These are phyloP conservation scores for Dendronephthya gigantea DNA, from an alignment of 64 coral and sea anemone species.

Conservation along the genomic window DNA sequence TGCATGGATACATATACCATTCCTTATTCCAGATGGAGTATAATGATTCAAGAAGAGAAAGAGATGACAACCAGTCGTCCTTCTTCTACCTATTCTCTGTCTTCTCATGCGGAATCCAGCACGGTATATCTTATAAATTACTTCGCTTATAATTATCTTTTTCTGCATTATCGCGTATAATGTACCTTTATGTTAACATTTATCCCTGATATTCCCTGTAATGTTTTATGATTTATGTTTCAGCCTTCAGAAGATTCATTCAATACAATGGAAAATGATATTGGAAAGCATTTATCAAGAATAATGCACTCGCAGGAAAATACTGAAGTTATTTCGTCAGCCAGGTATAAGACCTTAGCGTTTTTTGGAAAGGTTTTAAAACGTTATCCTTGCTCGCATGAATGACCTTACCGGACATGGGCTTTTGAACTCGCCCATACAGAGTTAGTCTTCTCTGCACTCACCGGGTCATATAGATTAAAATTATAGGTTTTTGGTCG, in stretches of 20 bases:
- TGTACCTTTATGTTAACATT: too few relatives aligned
- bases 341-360: constrained; percentile 31
- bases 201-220: too few relatives aligned
- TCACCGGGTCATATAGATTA: too few relatives aligned
- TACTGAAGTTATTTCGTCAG: constrained; percentile 78
- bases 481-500: too few relatives aligned
- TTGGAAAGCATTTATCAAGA: constrained; percentile 87
- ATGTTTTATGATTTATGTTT: neutral
- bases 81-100: neutral
- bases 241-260: neutral
- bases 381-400: too few relatives aligned
- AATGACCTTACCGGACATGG: too few relatives aligned
- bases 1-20: neutral
- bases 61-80: neutral
- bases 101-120: neutral
- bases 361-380: too few relatives aligned
- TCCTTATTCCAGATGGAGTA: constrained; percentile 66
- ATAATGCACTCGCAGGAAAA: constrained; percentile 88
- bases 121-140: neutral
- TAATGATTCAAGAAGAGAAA: constrained; percentile 73
- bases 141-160: neutral
- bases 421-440: too few relatives aligned
- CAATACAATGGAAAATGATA: constrained; percentile 51
- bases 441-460: too few relatives aligned
- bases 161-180: too few relatives aligned